phyloP scores from a whole-genome alignment of 1,140 invertebrate genomes.

The Chionoecetes opilio region DNA sequence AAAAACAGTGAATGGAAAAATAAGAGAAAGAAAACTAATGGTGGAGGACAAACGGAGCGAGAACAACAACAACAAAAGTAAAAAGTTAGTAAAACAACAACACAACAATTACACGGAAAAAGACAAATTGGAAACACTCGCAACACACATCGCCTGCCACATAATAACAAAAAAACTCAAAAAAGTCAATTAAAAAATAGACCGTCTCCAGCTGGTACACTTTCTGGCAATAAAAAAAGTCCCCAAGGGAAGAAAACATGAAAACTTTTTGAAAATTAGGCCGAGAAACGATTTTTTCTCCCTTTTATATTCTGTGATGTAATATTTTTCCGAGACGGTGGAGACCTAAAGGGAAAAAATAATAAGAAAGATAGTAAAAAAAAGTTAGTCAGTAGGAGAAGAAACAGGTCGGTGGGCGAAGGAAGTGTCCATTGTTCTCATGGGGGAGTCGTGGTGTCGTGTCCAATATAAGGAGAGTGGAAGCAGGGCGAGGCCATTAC shows the following conservation, averaged over 20 bases:
- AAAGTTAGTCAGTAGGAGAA: background rate
- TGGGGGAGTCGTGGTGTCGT: background rate
- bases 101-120: too few species aligned
- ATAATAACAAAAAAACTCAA: background rate
- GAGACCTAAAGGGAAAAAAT: background rate
- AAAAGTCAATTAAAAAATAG: background rate
- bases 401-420: background rate
- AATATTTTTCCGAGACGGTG: background rate
- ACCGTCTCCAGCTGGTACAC: background rate
- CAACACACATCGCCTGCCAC: too few species aligned
- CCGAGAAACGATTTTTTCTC: background rate
- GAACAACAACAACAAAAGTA: too few species aligned
- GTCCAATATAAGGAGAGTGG: background rate
- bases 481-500: background rate
- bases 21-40: background rate
- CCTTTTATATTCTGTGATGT: background rate
- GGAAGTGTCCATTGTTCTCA: background rate
- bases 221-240: background rate
- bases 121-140: too few species aligned
- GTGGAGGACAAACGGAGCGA: background rate
- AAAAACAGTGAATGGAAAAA: background rate
- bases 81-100: too few species aligned
- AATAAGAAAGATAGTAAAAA: background rate
- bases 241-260: background rate
- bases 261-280: slow-evolving; percentile 9